Base-by-base conservation (phyloP, 2,113 vertebrate species). In the Pelmatolapia mariae region DNA sequence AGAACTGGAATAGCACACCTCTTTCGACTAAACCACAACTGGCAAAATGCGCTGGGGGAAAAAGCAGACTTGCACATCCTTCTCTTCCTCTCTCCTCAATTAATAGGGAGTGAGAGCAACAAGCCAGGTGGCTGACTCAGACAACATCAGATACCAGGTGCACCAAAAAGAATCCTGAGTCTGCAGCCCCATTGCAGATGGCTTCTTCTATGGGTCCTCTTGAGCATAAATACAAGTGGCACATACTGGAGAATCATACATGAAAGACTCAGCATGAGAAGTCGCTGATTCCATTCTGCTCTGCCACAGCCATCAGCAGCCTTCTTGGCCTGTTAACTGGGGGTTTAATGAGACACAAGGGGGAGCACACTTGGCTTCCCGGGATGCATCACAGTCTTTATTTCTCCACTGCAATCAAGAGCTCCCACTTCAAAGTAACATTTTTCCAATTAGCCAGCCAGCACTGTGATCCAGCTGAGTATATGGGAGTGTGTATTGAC, bases 311-410 rank as follows among this genome's bases (percentile, higher is more conserved):
- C 87, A 93, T 86, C 92, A 89, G 89, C 88, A 89, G 89, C 83
- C 81, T 90, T 45, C 86, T 85, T 87, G 86, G 90, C 84, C 87
- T 86, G 80, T 85, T 94, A 91, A 78, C 80, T 86, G 80, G 82
- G 63, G 79, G 79, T 89, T 94, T 95, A 95, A 96, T 91, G 90
- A 96, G 94, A 89, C 88, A 89, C 91, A 73, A 52, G 86, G 81
- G 86, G 91, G 90, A 86, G 86, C 50, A 85, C 84, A 66, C 50
- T 90, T 88, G 86, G 78, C 87, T 92, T 84, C 87, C 83, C 53
- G 57, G 18, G 89, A 85, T 26, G 86, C 66, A 81, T 91, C 80
- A 24, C 66, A 81, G 84, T 91, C 83, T 84, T 93, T 81, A 50
- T 88, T 83, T 89, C 89, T 88, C 31, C 29, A 83, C 84, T 86